Percentiles rank a stretch among this genome's conserved stretches.
Evolutionary conservation across 2,888 invertebrate species (phyloP).

Genomic region (Coremacera marginata): DNA sequence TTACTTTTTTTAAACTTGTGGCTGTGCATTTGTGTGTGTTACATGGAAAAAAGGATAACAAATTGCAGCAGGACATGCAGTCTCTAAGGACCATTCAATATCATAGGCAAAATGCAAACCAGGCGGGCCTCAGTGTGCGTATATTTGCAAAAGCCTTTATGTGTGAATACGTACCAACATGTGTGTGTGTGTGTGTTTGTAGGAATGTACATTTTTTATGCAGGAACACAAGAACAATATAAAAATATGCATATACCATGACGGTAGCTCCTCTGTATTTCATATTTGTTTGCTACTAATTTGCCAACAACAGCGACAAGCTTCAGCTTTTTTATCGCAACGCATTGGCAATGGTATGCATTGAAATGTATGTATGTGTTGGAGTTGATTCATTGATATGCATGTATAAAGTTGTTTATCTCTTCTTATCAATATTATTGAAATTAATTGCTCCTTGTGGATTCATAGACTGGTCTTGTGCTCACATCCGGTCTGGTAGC

Average conservation of each 20-base stretch:
- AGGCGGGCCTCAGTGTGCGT: not conserved
- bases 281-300: constrained; percentile 4
- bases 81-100: not conserved
- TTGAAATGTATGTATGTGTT: not conserved
- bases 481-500: not conserved
- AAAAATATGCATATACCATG: not conserved
- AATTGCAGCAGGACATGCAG: not conserved
- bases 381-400: too few species aligned
- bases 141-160: too few species aligned
- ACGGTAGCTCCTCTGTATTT: not conserved
- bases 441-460: constrained; percentile 14
- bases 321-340: not conserved
- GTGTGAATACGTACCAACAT: not conserved
- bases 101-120: not conserved
- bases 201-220: too few species aligned
- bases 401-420: not conserved
- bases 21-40: not conserved
- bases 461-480: not conserved
- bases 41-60: not conserved
- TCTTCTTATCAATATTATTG: not conserved
- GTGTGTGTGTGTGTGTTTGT: not conserved
- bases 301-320: not conserved
- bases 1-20: not conserved
- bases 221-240: not conserved
- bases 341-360: not conserved